phyloP scores from a whole-genome alignment of 2,888 invertebrate genomes.

The Eupeodes luniger region DNA sequence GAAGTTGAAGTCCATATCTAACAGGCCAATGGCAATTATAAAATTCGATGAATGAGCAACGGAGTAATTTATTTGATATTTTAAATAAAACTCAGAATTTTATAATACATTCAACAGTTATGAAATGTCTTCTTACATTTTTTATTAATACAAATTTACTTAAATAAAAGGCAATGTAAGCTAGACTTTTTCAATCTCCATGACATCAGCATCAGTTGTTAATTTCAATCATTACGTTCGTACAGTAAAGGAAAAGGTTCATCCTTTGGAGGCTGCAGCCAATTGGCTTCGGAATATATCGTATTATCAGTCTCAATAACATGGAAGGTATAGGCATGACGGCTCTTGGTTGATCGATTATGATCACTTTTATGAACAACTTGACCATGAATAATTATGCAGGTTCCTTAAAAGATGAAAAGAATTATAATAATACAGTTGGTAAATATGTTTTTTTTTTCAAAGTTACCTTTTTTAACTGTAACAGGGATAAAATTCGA shows the following conservation, averaged over 20 bases:
- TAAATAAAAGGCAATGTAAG: constrained; percentile 64
- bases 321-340: constrained; percentile 98
- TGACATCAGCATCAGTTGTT: not conserved
- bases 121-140: constrained; percentile 26
- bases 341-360: constrained; percentile 92
- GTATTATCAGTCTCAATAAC: constrained; percentile 92
- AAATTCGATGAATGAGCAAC: too few species aligned
- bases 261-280: constrained; percentile 91
- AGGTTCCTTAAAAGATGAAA: constrained; percentile 87
- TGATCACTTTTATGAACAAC: constrained; percentile 96
- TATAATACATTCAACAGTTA: constrained; percentile 23
- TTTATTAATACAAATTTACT: constrained; percentile 67
- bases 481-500: constrained; percentile 91
- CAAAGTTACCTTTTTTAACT: constrained; percentile 90
- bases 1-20: too few species aligned
- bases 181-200: constrained; percentile 28
- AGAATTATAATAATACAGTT: too few species aligned
- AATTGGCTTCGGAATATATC: constrained; percentile 91
- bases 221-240: constrained; percentile 53
- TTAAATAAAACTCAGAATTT: constrained; percentile 25
- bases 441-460: not conserved
- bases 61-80: too few species aligned
- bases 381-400: constrained; percentile 95
- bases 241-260: constrained; percentile 90
- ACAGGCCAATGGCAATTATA: too few species aligned